phyloP scores from a whole-genome alignment of 2,113 vertebrate species.

The Percina caprodes region DNA sequence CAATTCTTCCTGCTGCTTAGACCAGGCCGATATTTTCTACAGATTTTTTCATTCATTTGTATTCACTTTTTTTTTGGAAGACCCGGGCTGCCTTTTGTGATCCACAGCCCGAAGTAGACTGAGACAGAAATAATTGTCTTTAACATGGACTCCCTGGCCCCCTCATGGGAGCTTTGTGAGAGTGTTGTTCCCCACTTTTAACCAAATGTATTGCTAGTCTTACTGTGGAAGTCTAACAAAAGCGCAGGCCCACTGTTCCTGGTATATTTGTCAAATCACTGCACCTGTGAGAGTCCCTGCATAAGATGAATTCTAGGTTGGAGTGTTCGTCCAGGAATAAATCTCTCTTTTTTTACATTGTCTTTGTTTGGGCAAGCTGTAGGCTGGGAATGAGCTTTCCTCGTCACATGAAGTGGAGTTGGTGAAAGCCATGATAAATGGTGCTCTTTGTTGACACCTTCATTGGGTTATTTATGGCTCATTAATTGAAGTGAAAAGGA shows the following conservation, averaged over 20 bases:
- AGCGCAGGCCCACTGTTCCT: constrained; percentile 83
- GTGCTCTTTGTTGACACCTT: constrained; percentile 97
- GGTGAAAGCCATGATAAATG: constrained; percentile 97
- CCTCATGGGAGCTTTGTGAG: constrained; percentile 81
- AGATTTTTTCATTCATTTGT: constrained; percentile 73
- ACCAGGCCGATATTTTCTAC: constrained; percentile 68
- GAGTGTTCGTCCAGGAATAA: constrained; percentile 89
- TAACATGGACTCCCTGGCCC: constrained; percentile 78
- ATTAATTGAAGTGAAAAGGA: constrained; percentile 97
- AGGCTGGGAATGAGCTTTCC: constrained; percentile 86
- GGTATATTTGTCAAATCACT: constrained; percentile 93
- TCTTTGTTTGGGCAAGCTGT: constrained; percentile 77
- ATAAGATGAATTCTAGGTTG: constrained; percentile 92
- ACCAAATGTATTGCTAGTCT: constrained; percentile 93
- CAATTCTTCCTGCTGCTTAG: constrained; percentile 77
- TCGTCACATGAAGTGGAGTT: constrained; percentile 84
- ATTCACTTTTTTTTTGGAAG: constrained; percentile 53
- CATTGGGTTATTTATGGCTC: constrained; percentile 99
- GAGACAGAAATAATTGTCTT: constrained; percentile 82
- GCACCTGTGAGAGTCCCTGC: constrained; percentile 92
- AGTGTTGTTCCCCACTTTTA: constrained; percentile 86
- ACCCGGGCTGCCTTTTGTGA: constrained; percentile 79
- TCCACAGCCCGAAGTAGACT: constrained; percentile 76
- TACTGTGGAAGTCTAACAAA: constrained; percentile 88
- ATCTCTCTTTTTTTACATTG: constrained; percentile 85